Evolutionary conservation across 2,113 vertebrate genomes (phyloP).

Genomic region (Chloroceryle aenea): DNA sequence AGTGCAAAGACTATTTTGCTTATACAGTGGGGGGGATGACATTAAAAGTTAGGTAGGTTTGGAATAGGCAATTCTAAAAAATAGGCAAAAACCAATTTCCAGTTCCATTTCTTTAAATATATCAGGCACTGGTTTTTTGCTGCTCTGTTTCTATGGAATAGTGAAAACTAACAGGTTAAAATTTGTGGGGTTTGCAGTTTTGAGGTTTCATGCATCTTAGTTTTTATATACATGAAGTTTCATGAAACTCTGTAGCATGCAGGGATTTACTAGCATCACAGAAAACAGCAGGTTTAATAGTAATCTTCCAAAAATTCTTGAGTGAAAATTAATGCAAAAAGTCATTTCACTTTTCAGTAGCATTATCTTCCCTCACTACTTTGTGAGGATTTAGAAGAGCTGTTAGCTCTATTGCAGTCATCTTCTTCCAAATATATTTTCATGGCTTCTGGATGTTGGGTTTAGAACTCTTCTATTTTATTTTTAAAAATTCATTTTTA

Average conservation of each 20-base stretch:
- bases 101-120: neutral
- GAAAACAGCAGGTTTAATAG: neutral
- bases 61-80: neutral
- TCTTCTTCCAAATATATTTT: slow-evolving; percentile 15
- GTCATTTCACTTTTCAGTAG: slow-evolving; percentile 8
- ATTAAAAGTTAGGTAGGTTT: neutral
- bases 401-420: neutral
- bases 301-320: neutral
- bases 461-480: neutral
- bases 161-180: neutral
- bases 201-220: neutral
- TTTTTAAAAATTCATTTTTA: neutral
- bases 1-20: neutral
- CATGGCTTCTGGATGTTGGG: neutral
- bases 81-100: neutral
- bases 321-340: slow-evolving; percentile 28
- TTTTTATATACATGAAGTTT: neutral
- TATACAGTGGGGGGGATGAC: too few species aligned
- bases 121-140: neutral
- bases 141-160: neutral
- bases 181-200: neutral
- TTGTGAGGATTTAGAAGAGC: neutral
- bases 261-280: neutral
- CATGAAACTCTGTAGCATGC: neutral
- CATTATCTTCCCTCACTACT: neutral